Evolutionary conservation across 2,797 vertebrate genomes (phyloP).

Genomic region (Enteromius paludinosus): DNA sequence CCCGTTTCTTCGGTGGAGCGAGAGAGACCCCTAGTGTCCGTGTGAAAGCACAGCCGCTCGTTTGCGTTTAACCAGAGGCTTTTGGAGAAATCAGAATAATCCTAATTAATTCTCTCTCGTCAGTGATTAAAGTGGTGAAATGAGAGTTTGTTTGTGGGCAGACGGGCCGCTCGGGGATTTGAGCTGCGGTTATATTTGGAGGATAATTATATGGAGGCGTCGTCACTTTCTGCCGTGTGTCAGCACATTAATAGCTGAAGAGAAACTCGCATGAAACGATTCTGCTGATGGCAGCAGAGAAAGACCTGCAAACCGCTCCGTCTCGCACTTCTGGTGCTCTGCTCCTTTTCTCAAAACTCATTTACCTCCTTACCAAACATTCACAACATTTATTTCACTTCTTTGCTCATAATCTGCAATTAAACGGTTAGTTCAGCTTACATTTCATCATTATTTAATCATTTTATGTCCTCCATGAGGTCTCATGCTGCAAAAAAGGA

Average conservation of each 20-base stretch:
- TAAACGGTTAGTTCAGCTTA: not conserved
- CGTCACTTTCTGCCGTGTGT: slow-evolving; percentile 36
- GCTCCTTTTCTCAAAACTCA: not conserved
- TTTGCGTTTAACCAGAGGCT: slow-evolving; percentile 3
- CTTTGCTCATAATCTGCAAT: not conserved
- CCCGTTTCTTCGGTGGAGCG: slow-evolving; percentile 74
- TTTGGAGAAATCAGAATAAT: slow-evolving; percentile 9
- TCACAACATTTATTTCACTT: not conserved
- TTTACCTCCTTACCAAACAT: not conserved
- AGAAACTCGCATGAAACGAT: slow-evolving; percentile 30
- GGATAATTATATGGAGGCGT: slow-evolving; percentile 37
- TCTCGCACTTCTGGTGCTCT: not conserved
- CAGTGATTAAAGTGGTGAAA: slow-evolving; percentile 35
- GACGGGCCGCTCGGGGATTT: slow-evolving; percentile 13
- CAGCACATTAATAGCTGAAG: slow-evolving; percentile 34
- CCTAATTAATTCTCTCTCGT: slow-evolving; percentile 32
- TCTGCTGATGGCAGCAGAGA: slow-evolving; percentile 38
- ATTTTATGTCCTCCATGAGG: not conserved
- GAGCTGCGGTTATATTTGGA: slow-evolving; percentile 34
- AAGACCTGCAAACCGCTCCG: not conserved
- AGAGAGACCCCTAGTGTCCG: slow-evolving; percentile 82
- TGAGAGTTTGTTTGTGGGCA: slow-evolving; percentile 37
- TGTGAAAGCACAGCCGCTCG: not conserved
- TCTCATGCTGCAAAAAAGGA: not conserved
- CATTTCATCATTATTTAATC: not conserved